Evolutionary conservation across 2,797 vertebrate genomes (phyloP), one percentile per base, ranked within the genome.

Genomic region (Otus scops): DNA sequence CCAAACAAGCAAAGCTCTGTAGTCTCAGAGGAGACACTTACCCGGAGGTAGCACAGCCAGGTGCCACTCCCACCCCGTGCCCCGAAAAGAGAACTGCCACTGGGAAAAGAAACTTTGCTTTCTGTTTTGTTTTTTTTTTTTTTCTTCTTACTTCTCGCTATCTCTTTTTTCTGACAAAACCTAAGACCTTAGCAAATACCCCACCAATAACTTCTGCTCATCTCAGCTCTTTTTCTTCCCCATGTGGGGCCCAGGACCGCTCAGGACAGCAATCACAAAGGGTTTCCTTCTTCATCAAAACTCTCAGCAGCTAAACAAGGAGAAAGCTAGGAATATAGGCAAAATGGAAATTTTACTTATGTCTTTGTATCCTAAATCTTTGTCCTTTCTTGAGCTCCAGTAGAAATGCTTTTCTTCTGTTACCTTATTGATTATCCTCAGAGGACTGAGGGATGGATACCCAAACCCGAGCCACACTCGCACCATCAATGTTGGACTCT

Each of bases 181-280:
- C 1, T 3, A 86, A 80, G 11, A 26, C 22, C 59, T 59, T 82
- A 87, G 47, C 23, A 74, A 89, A 85, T 36, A 24, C 6, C 51
- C 22, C 28, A 23, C 16, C n/a, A 70, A 26, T 0, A 4, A 59
- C 23, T 88, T 92, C 56, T 90, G 79, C 80, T 92, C 70, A 61
- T n/a, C 56, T 94, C 89, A 88, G 84, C 75, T 92, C 23, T 57
- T 92, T 74, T 92, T 68, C 71, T 93, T 94, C 78, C 85, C 67
- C 57, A 68, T 5, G 0, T 3, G 2, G 18, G 14, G 9, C 48
- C 30, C 2, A 1, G 32, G 36, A 26, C 17, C 2, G 2, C 32
- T 79, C 70, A 74, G 81, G 60, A 50, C 43, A 70, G 11, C 0
- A 28, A 20, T 53, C 50, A 61, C 26, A 53, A 60, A 60, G 20